Evolutionary conservation across 1,140 invertebrate species (phyloP), one percentile per base, ranked within the genome.

Genomic region (Teleopsis dalmanni): DNA sequence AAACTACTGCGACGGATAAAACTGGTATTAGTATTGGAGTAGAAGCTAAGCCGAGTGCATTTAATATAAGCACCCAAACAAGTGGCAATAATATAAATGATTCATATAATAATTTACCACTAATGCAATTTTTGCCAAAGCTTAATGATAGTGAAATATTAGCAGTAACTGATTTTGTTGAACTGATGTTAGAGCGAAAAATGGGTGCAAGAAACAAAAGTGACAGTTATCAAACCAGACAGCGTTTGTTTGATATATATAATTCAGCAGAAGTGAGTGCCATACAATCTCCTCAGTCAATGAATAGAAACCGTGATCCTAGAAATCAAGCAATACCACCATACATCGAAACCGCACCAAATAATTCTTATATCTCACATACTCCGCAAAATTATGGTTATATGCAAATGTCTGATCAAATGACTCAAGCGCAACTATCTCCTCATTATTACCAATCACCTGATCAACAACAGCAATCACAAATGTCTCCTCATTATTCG

Each of bases 101-200:
- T 3, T 14, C 16, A 2, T 23, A 19, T 16, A 38, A 44, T 37
- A 45, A 52, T 29, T 21, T 42, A 4, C 50, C 50, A 9, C 40
- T 52, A 18, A 33, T 52, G 45, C 38, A 19, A 11, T 18, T 47
- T 25, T 43, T 52, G 22, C 23, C 31, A 11, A 29, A 26, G 1
- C 26, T 52, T n/a, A 52, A 52, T 43, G 50, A 52, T 13, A 52
- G 36, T 25, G 45, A 52, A 52, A 14, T 52, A 36, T 31, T 47
- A 36, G 50, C 50, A 13, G 16, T 52, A 42, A 41, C 33, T 25
- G 37, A 43, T 31, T 52, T 52, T 48, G 46, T 34, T 7, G 45
- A 52, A 14, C 21, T 52, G 3, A 35, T 52, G 25, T 13, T 21
- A 13, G 45, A 52, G 18, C 25, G 45, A 3, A n/a, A 5, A 19